phyloP scores from a whole-genome alignment of 2,797 vertebrate genomes.

The Xerus rutilus region DNA sequence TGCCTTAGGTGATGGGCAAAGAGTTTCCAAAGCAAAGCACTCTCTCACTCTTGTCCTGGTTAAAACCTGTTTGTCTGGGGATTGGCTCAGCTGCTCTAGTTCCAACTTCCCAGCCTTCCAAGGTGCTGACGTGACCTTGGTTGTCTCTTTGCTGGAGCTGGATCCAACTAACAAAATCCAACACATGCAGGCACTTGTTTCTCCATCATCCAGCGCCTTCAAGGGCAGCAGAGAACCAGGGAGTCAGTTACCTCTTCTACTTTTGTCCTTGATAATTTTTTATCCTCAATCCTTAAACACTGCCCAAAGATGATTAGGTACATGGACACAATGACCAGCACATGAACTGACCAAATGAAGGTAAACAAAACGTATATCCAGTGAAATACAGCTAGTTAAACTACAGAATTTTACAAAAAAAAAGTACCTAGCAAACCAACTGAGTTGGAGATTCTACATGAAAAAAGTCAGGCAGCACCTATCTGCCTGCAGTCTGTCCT shows the following conservation, averaged over 20 bases:
- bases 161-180: conserved; percentile 88
- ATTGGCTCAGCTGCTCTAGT: conserved; percentile 85
- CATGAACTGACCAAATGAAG: conserved; percentile 49
- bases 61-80: conserved; percentile 90
- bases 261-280: conserved; percentile 76
- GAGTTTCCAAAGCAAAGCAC: conserved; percentile 83
- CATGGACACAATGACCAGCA: conserved; percentile 31
- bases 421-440: background rate
- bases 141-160: conserved; percentile 86
- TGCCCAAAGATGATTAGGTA: conserved; percentile 58
- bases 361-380: conserved; percentile 43
- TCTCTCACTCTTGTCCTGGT: conserved; percentile 88
- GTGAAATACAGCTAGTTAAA: background rate
- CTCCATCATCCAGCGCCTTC: conserved; percentile 75
- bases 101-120: conserved; percentile 88
- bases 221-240: conserved; percentile 83
- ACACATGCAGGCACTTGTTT: conserved; percentile 86
- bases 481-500: no score
- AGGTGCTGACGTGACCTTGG: conserved; percentile 85
- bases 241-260: conserved; percentile 77
- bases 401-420: conserved; percentile 2
- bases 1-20: conserved; percentile 86
- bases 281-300: conserved; percentile 70
- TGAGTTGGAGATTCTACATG: background rate
- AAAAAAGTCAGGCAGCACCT: background rate